A percentile compares a stretch with the other conserved stretches of the same genome.
Evolutionary conservation across 1,140 invertebrate species (phyloP).

Genomic region (Drosophila auraria): DNA sequence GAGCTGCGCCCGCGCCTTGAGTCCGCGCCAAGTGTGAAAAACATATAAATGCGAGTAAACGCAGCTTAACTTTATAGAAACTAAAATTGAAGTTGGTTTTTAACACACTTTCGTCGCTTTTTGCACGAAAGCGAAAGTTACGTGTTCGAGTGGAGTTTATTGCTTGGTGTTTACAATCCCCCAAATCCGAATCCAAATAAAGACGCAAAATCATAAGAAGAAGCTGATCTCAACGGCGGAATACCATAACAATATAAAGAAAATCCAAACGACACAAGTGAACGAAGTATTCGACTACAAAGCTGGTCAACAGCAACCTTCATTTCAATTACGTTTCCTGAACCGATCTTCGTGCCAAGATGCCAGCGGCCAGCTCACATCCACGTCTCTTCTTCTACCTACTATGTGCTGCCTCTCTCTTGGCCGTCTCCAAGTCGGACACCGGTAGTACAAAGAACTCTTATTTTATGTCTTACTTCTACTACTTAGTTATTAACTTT

Average conservation of each 20-base stretch:
- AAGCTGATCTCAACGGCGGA: constrained; percentile 11
- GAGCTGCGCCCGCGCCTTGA: constrained; percentile 70
- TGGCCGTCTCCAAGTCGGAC: constrained; percentile 79
- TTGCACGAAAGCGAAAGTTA: constrained; percentile 73
- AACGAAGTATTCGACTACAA: constrained; percentile 19
- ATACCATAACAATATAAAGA: constrained; percentile 19
- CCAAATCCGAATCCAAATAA: constrained; percentile 19
- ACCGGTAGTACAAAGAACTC: constrained; percentile 81
- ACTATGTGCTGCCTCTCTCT: constrained; percentile 72
- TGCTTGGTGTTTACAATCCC: constrained; percentile 19
- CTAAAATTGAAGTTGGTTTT: constrained; percentile 57
- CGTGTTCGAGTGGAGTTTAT: constrained; percentile 56
- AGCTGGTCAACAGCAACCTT: constrained; percentile 42
- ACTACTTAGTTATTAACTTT: constrained; percentile 80
- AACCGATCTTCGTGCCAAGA: constrained; percentile 41
- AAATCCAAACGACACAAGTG: constrained; percentile 25
- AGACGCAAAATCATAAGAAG: constrained; percentile 7
- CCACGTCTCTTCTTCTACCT: constrained; percentile 79
- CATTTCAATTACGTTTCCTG: constrained; percentile 21
- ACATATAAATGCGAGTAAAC: constrained; percentile 43
- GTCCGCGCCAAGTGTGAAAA: constrained; percentile 58
- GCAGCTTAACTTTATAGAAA: constrained; percentile 52
- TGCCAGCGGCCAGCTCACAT: constrained; percentile 75
- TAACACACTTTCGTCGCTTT: constrained; percentile 55
- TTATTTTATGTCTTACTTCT: constrained; percentile 83